Evolutionary conservation across 2,797 vertebrate genomes (phyloP), one percentile per base, ranked within the genome.

Genomic region (Gouania willdenowi): DNA sequence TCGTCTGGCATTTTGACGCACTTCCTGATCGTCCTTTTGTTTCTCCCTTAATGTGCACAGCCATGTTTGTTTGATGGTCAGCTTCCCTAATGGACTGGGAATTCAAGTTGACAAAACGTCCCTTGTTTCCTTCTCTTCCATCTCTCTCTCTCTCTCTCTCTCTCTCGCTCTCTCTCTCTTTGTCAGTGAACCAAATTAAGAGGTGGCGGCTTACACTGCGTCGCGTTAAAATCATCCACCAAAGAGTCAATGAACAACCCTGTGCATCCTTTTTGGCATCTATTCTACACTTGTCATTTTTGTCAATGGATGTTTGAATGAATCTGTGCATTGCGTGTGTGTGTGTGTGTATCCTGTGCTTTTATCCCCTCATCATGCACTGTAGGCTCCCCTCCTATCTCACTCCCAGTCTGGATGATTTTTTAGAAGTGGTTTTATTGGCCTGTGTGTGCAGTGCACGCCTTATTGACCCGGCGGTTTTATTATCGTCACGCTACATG

Each of bases 21-120:
- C 27, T 12, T 13, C 20, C 33, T 20, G 19, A 20, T 20, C 6
- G 5, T 6, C 19, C 6, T 6, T 20, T 20, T 20, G 19, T 41
- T 29, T 23, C 23, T 34, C 29, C 12, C 38, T 17, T 24, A 25
- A 29, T 37, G 16, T 33, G 15, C 19, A 31, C 48, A 4, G n/a
- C 48, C 52, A 48, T 49, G 55, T 70, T 67, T 50, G 45, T 69
- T 51, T 69, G 57, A 21, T 54, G 68, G 64, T 61, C 71, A 45
- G 44, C 14, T 31, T 67, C 52, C 54, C 62, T 86, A 80, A 85
- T 85, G 80, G 82, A 71, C 73, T 74, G 68, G 66, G 81, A 80
- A 79, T 67, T 64, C 45, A 48, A 39, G 48, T 28, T 58, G 12
- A 45, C 50, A 40, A 70, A 68, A 62, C 61, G 43, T 57, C 66